Evolutionary conservation across 2,113 vertebrate genomes (phyloP).

Genomic region (Bettongia penicillata): DNA sequence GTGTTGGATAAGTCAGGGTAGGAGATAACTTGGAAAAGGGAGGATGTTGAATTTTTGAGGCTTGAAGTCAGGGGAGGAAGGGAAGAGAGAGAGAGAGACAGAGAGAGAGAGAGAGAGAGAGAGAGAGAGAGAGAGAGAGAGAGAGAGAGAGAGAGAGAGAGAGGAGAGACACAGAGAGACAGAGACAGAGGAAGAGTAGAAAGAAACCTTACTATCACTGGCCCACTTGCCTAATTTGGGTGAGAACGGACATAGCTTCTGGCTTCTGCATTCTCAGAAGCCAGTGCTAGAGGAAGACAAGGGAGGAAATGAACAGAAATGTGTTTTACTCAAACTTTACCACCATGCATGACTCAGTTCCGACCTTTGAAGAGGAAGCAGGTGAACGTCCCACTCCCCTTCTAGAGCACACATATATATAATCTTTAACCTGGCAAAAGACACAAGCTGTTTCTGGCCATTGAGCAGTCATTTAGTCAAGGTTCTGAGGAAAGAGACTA

Average conservation of each 20-base stretch:
- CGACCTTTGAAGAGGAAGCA: slow-evolving; percentile 14
- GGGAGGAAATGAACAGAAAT: not conserved
- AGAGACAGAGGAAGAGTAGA: too few species aligned
- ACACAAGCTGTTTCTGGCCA: slow-evolving; percentile 10
- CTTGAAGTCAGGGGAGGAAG: not conserved
- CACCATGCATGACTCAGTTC: not conserved
- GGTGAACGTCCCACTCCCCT: not conserved
- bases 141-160: too few species aligned
- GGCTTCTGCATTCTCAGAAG: not conserved
- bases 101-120: too few species aligned
- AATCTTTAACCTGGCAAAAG: not conserved
- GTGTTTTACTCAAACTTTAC: not conserved
- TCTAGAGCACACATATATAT: accelerated
- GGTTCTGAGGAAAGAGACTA: not conserved
- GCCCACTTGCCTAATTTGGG: not conserved
- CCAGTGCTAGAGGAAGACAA: not conserved
- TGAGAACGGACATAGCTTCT: not conserved
- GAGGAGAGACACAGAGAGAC: too few species aligned
- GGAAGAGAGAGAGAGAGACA: too few species aligned
- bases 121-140: not conserved
- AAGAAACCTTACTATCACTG: not conserved
- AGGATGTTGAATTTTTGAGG: not conserved
- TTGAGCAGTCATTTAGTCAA: not conserved
- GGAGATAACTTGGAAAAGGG: not conserved
- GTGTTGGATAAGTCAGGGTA: not conserved